A percentile compares a stretch with the other conserved stretches of the same genome.
phyloP scores from a whole-genome alignment of 2,797 vertebrate genomes.

The Anguilla marmorata region DNA sequence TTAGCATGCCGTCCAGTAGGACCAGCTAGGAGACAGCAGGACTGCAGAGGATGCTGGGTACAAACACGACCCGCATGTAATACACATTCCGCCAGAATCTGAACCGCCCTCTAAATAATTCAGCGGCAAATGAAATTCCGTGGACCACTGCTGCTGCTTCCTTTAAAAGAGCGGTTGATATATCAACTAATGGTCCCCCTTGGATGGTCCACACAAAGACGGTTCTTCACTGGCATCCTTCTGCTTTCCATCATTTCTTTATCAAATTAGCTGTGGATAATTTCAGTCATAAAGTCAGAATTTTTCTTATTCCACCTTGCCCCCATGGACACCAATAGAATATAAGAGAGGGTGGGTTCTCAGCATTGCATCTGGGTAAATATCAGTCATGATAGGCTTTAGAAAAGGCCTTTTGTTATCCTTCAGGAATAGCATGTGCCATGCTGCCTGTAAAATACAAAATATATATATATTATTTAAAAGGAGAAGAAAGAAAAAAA shows the following conservation, averaged over 20 bases:
- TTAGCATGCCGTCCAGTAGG: neutral
- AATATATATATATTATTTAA: neutral
- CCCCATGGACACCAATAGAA: neutral
- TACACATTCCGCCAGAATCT: constrained; percentile 5
- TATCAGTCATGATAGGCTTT: neutral
- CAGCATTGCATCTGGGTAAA: neutral
- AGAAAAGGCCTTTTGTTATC: neutral
- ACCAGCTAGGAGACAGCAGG: neutral
- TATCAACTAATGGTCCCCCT: neutral
- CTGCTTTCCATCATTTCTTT: neutral
- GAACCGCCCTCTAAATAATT: constrained; percentile 20
- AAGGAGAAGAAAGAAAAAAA: neutral
- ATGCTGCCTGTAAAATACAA: neutral
- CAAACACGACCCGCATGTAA: neutral
- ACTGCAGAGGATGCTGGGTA: neutral
- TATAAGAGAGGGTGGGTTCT: neutral
- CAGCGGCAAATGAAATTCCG: constrained; percentile 7
- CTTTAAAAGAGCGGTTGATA: neutral
- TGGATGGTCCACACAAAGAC: neutral
- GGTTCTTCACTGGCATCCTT: neutral
- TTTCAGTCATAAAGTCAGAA: neutral
- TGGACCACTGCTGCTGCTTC: neutral
- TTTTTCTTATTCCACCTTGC: neutral
- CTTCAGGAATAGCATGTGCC: neutral
- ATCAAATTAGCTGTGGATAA: neutral